Conservation (phyloP, 2,888 invertebrate genomes). For the Zaprionus lineosus region DNA sequence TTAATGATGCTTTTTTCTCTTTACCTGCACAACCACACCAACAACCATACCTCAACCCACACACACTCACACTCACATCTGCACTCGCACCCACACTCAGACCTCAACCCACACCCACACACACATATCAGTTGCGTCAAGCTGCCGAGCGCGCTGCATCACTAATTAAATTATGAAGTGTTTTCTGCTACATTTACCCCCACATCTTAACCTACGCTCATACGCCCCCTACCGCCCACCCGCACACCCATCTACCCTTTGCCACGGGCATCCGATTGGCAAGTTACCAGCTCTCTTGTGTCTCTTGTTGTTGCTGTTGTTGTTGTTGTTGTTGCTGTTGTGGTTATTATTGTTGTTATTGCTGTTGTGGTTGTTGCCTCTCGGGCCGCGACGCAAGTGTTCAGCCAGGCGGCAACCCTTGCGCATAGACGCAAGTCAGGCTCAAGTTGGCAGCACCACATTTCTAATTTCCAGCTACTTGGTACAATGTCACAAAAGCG, state of each 20-base stretch:
- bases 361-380: slow-evolving; percentile 34
- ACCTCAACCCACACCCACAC: slow-evolving; percentile 8
- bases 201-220: slow-evolving; percentile 14
- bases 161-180: slow-evolving; percentile 73
- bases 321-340: slow-evolving; percentile 4
- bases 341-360: slow-evolving; percentile 11
- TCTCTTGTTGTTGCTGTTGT: slow-evolving; percentile 8
- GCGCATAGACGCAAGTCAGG: slow-evolving; percentile 27
- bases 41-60: slow-evolving; percentile 11
- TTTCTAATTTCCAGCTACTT: neutral
- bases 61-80: slow-evolving; percentile 8
- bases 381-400: too few species aligned
- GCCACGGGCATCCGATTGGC: slow-evolving; percentile 22
- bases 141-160: slow-evolving; percentile 54
- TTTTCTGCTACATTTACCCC: slow-evolving; percentile 65
- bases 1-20: slow-evolving; percentile 49
- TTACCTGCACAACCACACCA: slow-evolving; percentile 19
- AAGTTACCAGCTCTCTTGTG: slow-evolving; percentile 31
- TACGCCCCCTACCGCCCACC: neutral
- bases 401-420: slow-evolving; percentile 63
- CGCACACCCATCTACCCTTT: neutral
- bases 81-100: too few species aligned
- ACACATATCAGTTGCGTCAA: slow-evolving; percentile 5
- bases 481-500: too few species aligned
- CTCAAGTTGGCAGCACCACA: slow-evolving; percentile 14